Evolutionary conservation across 30 jellyfish, hydroid and myxozoan species (phyloP).

Genomic region (Pseudorhiza aurosa): DNA sequence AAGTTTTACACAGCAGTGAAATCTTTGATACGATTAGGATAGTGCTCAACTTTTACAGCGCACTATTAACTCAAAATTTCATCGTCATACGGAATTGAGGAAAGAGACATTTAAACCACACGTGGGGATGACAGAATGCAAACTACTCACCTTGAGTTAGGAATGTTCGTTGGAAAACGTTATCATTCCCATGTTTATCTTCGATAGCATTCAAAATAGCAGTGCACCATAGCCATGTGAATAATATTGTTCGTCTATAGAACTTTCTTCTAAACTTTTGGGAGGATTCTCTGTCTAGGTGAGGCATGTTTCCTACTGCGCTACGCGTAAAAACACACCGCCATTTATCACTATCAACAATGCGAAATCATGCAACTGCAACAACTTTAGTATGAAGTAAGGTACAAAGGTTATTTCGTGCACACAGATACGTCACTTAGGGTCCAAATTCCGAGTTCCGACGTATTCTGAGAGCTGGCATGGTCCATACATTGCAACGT

Average conservation of each 20-base stretch:
- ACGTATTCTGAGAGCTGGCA: too few species aligned
- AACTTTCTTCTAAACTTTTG: constrained; percentile 66
- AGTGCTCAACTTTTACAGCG: too few species aligned
- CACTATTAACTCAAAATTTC: too few species aligned
- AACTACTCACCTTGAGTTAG: constrained; percentile 1
- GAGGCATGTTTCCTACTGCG: not conserved
- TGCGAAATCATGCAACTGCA: not conserved
- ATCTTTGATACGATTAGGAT: too few species aligned
- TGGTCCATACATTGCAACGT: too few species aligned
- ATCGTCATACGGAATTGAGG: too few species aligned
- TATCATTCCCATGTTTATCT: constrained; percentile 21
- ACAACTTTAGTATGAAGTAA: not conserved
- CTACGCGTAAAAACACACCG: not conserved
- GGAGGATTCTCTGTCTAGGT: constrained; percentile 4
- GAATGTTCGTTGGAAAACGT: not conserved
- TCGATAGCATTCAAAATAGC: constrained; percentile 79
- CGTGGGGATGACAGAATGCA: not conserved
- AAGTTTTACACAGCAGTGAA: too few species aligned
- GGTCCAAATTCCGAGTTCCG: not conserved
- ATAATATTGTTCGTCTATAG: constrained; percentile 70
- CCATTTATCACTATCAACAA: not conserved
- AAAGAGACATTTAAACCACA: too few species aligned
- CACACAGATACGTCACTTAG: not conserved
- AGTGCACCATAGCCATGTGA: constrained; percentile 79
- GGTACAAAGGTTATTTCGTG: too few species aligned